Conservation (phyloP, 2,888 invertebrate genomes). For the Anarsia innoxiella region DNA sequence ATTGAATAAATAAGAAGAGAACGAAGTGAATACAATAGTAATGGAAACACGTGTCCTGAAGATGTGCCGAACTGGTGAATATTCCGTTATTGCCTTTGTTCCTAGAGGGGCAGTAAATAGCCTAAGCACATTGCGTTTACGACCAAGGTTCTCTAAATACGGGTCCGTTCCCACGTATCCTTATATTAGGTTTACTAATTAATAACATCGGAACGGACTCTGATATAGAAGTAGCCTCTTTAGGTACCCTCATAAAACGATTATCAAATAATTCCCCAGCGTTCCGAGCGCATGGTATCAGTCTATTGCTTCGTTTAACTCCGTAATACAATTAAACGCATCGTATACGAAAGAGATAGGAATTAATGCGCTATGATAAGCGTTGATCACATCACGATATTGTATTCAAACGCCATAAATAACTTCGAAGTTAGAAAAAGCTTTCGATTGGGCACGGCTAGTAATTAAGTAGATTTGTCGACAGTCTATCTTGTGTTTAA, state of each 20-base stretch:
- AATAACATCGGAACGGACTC: slow-evolving; percentile 50
- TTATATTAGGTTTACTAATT: slow-evolving; percentile 55
- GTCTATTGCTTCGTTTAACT: slow-evolving; percentile 46
- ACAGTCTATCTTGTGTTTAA: slow-evolving; percentile 11
- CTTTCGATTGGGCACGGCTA: slow-evolving; percentile 32
- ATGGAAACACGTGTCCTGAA: slow-evolving; percentile 37
- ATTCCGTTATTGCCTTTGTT: slow-evolving; percentile 39
- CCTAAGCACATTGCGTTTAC: slow-evolving; percentile 52
- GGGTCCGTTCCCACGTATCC: slow-evolving; percentile 63
- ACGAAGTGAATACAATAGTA: slow-evolving; percentile 39
- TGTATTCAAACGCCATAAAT: slow-evolving; percentile 29
- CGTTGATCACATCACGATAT: slow-evolving; percentile 33
- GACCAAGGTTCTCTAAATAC: slow-evolving; percentile 34
- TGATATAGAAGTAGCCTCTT: slow-evolving; percentile 63
- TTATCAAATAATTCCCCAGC: slow-evolving; percentile 62
- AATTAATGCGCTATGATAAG: slow-evolving; percentile 39
- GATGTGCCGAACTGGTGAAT: slow-evolving; percentile 35
- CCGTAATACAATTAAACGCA: slow-evolving; percentile 62
- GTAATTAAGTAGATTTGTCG: slow-evolving; percentile 23
- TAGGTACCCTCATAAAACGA: slow-evolving; percentile 67
- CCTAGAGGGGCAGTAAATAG: slow-evolving; percentile 32
- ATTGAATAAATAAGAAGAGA: slow-evolving; percentile 38
- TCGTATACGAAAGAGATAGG: slow-evolving; percentile 37
- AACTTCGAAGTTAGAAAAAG: slow-evolving; percentile 21
- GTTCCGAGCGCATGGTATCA: slow-evolving; percentile 46